phyloP scores from a whole-genome alignment of 2,797 vertebrate genomes.

The Gymnoscopelus microlampas region DNA sequence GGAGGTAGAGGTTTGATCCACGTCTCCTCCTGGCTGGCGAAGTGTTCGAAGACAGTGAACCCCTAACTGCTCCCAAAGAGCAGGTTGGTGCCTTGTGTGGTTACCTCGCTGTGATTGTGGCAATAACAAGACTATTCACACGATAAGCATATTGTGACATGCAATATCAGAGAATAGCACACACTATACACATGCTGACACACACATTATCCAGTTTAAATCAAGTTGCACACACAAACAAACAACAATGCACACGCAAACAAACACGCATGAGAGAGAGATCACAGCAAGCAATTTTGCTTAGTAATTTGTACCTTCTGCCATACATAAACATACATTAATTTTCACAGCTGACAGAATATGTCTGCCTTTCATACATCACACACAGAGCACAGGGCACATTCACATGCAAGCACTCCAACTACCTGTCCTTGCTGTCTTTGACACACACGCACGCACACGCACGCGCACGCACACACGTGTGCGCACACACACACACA shows the following conservation, averaged over 20 bases:
- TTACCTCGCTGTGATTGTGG: too few relatives aligned
- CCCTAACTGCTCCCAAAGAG: too few relatives aligned
- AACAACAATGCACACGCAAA: not conserved
- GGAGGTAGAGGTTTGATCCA: too few relatives aligned
- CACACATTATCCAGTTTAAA: not conserved
- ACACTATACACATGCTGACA: not conserved
- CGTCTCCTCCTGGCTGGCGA: too few relatives aligned
- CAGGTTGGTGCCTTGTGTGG: too few relatives aligned
- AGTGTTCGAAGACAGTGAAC: too few relatives aligned
- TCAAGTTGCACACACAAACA: not conserved
- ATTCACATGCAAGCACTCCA: too few relatives aligned
- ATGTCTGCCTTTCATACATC: slow-evolving; percentile 51
- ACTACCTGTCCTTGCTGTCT: too few relatives aligned
- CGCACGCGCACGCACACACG: too few relatives aligned
- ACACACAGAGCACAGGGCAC: slow-evolving; percentile 11
- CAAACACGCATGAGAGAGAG: not conserved
- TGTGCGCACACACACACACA: too few relatives aligned
- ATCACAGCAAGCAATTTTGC: not conserved
- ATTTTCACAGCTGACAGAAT: slow-evolving; percentile 59
- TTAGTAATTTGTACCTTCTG: not conserved
- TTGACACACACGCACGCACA: too few relatives aligned
- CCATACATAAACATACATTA: slow-evolving; percentile 35
- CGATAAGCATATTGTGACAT: not conserved
- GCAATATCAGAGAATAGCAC: not conserved
- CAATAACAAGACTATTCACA: too few relatives aligned